Evolutionary conservation across 2,797 vertebrate species (phyloP).

Genomic region (Chrysocyon brachyurus): DNA sequence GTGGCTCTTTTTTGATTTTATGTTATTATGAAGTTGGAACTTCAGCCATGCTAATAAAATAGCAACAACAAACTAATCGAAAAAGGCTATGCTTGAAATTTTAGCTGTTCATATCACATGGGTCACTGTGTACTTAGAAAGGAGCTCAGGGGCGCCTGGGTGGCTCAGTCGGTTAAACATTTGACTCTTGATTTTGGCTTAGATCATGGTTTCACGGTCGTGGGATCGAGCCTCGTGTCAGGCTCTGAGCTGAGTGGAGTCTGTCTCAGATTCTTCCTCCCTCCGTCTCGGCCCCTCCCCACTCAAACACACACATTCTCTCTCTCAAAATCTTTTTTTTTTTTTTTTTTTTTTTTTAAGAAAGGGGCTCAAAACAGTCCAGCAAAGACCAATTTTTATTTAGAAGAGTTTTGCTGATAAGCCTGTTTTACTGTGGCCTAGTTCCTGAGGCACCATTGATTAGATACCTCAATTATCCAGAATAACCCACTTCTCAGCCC

Average conservation of each 20-base stretch:
- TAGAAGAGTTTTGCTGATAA: neutral
- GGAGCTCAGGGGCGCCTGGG: neutral
- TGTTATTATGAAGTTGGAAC: neutral
- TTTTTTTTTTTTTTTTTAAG: neutral
- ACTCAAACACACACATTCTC: neutral
- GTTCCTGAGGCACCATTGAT: neutral
- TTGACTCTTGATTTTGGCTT: neutral
- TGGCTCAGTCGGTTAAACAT: neutral
- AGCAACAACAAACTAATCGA: neutral
- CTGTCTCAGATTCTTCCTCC: neutral
- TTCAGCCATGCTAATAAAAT: neutral
- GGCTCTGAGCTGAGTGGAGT: neutral
- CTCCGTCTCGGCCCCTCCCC: neutral
- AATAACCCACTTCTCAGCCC: neutral
- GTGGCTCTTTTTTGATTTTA: neutral
- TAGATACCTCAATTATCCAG: neutral
- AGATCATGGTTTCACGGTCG: neutral
- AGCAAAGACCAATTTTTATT: neutral
- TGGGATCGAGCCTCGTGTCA: neutral
- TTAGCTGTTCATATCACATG: fast-evolving
- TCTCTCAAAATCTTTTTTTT: neutral
- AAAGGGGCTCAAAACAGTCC: neutral
- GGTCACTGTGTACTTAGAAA: neutral
- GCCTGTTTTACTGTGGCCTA: too few species aligned
- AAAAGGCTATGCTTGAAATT: neutral